These are phyloP conservation scores for Gobio gobio DNA, from an alignment of 2,113 vertebrate species.

Conservation along the genomic window DNA sequence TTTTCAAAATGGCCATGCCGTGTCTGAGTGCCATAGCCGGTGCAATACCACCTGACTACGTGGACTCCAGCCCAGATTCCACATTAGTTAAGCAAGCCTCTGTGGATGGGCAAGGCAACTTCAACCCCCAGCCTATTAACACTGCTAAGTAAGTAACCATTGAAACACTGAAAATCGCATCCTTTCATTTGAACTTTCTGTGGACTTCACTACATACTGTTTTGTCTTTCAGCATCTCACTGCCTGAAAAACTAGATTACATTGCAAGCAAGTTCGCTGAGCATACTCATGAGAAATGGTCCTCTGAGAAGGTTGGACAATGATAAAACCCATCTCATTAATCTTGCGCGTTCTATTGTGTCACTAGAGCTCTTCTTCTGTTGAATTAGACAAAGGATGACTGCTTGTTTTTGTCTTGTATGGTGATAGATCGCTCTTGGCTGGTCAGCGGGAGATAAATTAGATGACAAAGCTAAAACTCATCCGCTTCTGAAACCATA, in stretches of 20 bases:
- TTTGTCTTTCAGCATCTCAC: constrained; percentile 81
- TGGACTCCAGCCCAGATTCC: constrained; percentile 84
- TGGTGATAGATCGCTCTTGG: constrained; percentile 83
- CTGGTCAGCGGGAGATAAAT: constrained; percentile 87
- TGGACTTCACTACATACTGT: not conserved
- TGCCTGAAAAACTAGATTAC: constrained; percentile 95
- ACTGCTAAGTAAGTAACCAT: constrained; percentile 87
- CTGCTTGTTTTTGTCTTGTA: constrained; percentile 36
- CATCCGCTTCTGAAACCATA: constrained; percentile 92
- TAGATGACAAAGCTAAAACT: constrained; percentile 89
- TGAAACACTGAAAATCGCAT: not conserved
- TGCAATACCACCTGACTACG: constrained; percentile 92
- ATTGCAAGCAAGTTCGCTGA: constrained; percentile 95
- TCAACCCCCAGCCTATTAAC: constrained; percentile 93
- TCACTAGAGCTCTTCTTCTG: not conserved
- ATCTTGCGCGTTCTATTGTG: not conserved
- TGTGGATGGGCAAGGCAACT: constrained; percentile 93
- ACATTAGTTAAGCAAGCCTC: constrained; percentile 88
- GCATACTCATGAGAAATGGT: constrained; percentile 96
- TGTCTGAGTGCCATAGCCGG: constrained; percentile 94
- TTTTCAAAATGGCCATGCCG: constrained; percentile 92
- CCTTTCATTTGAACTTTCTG: not conserved
- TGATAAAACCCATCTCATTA: constrained; percentile 19
- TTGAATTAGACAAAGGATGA: constrained; percentile 2
- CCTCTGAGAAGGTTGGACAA: constrained; percentile 90